Evolutionary conservation across 1,140 invertebrate genomes (phyloP).

Genomic region (Paraescarpia echinospica): DNA sequence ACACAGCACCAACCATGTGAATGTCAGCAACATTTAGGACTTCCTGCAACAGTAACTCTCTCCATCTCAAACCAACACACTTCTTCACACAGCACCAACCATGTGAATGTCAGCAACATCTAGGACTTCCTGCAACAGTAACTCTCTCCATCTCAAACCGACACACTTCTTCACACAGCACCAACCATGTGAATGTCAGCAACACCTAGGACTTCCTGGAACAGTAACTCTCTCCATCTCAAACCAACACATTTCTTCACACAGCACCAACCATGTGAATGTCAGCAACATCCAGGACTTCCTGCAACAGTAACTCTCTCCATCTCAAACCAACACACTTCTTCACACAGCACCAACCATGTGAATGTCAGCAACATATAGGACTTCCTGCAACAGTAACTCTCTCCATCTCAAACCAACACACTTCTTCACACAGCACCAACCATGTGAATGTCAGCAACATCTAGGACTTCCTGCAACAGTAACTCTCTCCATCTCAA

Average conservation of each 20-base stretch:
- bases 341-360: too few species aligned
- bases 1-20: background rate
- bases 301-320: conserved; percentile 23
- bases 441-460: conserved; percentile 14
- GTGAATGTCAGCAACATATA: conserved; percentile 19
- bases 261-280: conserved; percentile 12
- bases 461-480: conserved; percentile 26
- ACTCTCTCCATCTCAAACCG: background rate
- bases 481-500: conserved; percentile 3
- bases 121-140: conserved; percentile 27
- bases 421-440: too few species aligned
- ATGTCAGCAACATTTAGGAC: conserved; percentile 19
- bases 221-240: conserved; percentile 10
- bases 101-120: conserved; percentile 17
- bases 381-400: conserved; percentile 26
- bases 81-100: too few species aligned
- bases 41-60: conserved; percentile 25
- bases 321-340: background rate
- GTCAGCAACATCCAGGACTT: conserved; percentile 21
- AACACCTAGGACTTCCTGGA: conserved; percentile 24
- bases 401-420: background rate
- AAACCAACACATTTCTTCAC: too few species aligned
- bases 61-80: background rate
- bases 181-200: conserved; percentile 12
- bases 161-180: too few species aligned